Evolutionary conservation across 2,888 invertebrate species (phyloP), one percentile per base, ranked within the genome.

Genomic region (Pasiphila rectangulata): DNA sequence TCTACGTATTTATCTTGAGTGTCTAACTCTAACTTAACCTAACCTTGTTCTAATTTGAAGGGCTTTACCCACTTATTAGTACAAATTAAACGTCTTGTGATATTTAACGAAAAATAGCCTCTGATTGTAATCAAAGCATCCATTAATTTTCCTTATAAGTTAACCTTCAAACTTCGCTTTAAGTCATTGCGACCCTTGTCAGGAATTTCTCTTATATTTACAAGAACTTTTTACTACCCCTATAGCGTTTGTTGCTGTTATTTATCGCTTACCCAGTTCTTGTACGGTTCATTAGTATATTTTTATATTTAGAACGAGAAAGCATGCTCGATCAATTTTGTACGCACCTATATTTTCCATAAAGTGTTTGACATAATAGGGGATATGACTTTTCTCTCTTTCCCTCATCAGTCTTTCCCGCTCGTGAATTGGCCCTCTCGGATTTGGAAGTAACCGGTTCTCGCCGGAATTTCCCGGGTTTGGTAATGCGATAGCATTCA

Each of bases 91-190:
- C 37, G 25, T n/a, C 29, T 36, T 44, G 45, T 43, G 36, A 42
- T 52, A 51, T 51, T 51, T 48, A 35, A 41, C 46, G 40, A 46
- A 41, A 50, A 47, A 49, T 42, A 39, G 46, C 32, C 34, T 45
- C 35, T 32, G 54, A 58, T 65, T 49, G 51, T 53, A 54, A 64
- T 64, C 57, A 54, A 53, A 53, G 47, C 46, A 41, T 36, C 37
- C 29, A 57, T 60, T 57, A 57, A 61, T 61, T 59, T 56, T 39
- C 54, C 58, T 56, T 56, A 50, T 51, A 46, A n/a, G 36, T 39
- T 50, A 60, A 57, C 56, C 57, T 62, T 53, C 51, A 43, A 38
- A 43, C 38, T 52, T 49, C 42, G 39, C 27, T 35, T 44, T 23
- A 7, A 61, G 61, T 57, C 48, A 54, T 59, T 59, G 54, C 15